Conservation (phyloP, 30 jellyfish, hydroid and myxozoan genomes). For the Sanderia malayensis region DNA sequence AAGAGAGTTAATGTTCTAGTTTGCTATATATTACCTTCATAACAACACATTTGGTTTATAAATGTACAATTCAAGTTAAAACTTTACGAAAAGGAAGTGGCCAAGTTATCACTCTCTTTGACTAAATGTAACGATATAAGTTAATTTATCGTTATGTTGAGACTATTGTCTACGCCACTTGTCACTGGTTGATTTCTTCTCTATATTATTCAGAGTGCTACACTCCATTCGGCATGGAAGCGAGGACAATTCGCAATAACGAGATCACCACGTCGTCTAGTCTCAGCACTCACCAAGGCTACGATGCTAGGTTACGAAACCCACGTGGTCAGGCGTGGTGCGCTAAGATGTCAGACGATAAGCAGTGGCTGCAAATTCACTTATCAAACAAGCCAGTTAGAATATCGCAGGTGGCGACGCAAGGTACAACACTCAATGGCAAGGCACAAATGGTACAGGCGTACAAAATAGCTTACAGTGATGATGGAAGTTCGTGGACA, state of each 20-base stretch:
- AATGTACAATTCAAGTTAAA: too few species aligned
- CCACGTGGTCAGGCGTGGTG: slow-evolving; percentile 85
- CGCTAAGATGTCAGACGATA: slow-evolving; percentile 61
- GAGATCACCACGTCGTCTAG: slow-evolving; percentile 73
- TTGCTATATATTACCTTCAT: too few species aligned
- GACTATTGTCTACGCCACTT: too few species aligned
- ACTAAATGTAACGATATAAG: too few species aligned
- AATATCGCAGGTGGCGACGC: slow-evolving; percentile 71
- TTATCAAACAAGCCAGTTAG: slow-evolving; percentile 38
- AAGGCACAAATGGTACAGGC: slow-evolving; percentile 39
- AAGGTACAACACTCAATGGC: slow-evolving; percentile 49
- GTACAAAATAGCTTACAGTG: slow-evolving; percentile 70
- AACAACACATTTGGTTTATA: too few species aligned
- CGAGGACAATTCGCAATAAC: slow-evolving; percentile 52
- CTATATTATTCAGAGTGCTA: slow-evolving; percentile 63
- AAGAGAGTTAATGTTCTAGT: too few species aligned
- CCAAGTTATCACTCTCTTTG: too few species aligned
- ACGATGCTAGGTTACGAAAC: slow-evolving; percentile 67
- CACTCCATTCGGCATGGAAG: slow-evolving; percentile 78
- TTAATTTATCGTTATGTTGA: too few species aligned
- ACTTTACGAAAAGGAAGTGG: too few species aligned
- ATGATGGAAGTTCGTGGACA: slow-evolving; percentile 77
- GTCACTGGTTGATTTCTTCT: too few species aligned
- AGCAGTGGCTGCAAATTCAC: slow-evolving; percentile 91
- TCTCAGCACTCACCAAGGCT: slow-evolving; percentile 32